Conservation (phyloP, 2,113 vertebrate genomes). For the Felis chaus region DNA sequence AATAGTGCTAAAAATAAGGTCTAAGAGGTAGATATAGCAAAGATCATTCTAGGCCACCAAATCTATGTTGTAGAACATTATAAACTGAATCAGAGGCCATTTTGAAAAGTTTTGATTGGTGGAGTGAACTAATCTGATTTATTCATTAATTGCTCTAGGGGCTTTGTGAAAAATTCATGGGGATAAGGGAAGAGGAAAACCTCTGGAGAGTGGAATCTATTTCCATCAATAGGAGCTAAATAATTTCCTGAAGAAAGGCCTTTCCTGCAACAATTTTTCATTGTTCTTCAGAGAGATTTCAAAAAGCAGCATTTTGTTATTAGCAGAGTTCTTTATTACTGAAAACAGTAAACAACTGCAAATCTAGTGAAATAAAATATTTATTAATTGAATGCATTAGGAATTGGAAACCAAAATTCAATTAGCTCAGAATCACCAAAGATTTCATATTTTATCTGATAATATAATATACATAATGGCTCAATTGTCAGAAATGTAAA, state of each 20-base stretch:
- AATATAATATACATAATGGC: neutral
- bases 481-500: neutral
- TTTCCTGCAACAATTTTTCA: constrained; percentile 61
- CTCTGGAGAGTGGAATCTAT: neutral
- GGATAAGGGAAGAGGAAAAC: neutral
- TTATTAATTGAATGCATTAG: constrained; percentile 50
- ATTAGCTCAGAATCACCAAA: constrained; percentile 60
- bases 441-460: constrained; percentile 5
- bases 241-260: constrained; percentile 37
- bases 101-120: constrained; percentile 11
- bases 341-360: constrained; percentile 55
- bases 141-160: neutral
- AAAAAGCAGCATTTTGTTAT: constrained; percentile 45
- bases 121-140: neutral
- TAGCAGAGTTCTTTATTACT: constrained; percentile 53
- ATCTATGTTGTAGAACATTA: neutral
- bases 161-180: neutral
- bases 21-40: neutral
- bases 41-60: neutral
- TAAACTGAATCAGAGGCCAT: neutral
- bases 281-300: constrained; percentile 64
- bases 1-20: neutral
- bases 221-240: neutral
- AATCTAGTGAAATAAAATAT: constrained; percentile 51
- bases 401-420: constrained; percentile 59